A percentile compares a stretch with the other conserved stretches of the same genome.
Conservation (phyloP, 2,888 invertebrate genomes). For the Stratiomys singularior region DNA sequence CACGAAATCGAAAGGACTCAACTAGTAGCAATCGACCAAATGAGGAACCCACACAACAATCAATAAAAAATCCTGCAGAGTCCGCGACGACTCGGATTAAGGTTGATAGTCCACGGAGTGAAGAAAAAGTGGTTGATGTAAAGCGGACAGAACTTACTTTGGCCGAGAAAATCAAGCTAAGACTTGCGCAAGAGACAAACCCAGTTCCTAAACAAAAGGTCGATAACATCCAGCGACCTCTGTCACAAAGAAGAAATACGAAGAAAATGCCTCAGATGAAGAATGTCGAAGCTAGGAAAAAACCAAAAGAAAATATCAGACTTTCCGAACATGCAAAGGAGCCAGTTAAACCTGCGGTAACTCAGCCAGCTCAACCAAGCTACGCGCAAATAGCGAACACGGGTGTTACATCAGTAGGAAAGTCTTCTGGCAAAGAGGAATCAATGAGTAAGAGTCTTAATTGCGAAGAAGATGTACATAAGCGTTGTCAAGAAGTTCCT, state of each 20-base stretch:
- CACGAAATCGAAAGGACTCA: conserved; percentile 46
- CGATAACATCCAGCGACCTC: background rate
- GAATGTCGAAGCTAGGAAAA: background rate
- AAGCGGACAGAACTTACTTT: conserved; percentile 42
- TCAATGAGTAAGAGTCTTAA: background rate
- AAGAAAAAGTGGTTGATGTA: background rate
- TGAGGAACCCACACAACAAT: background rate
- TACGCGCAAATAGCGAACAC: conserved; percentile 52
- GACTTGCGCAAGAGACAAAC: conserved; percentile 32
- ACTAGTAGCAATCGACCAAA: background rate
- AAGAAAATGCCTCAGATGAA: background rate
- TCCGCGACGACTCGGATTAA: no score
- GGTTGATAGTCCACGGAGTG: no score
- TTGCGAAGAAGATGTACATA: background rate
- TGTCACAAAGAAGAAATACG: background rate
- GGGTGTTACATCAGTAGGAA: background rate
- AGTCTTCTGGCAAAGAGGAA: background rate
- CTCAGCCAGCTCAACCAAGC: conserved; percentile 31
- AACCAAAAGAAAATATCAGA: background rate
- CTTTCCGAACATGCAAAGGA: background rate
- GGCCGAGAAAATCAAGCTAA: conserved; percentile 49
- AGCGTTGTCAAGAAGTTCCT: background rate
- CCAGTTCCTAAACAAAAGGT: conserved; percentile 27
- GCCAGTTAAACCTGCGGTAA: no score
- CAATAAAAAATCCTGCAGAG: background rate